phyloP scores from a whole-genome alignment of 2,113 vertebrate genomes.

The Nothoprocta pentlandii region DNA sequence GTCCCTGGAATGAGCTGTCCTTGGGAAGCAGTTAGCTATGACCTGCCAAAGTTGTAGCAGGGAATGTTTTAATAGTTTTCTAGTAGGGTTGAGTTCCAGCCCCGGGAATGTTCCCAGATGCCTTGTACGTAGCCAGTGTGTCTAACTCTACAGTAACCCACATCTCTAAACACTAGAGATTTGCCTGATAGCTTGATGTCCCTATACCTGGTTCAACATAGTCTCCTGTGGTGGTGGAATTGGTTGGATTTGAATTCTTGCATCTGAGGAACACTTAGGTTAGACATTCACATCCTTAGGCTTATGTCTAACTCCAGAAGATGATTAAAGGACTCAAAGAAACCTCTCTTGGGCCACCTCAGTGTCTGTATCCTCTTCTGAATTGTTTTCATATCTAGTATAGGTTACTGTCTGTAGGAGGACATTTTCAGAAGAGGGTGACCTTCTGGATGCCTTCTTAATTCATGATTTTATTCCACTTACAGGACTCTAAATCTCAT shows the following conservation, averaged over 20 bases:
- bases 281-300: neutral
- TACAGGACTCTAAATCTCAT: neutral
- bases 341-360: neutral
- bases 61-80: constrained; percentile 36
- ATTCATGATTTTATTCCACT: neutral
- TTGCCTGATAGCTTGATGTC: neutral
- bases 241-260: neutral
- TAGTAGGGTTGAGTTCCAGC: neutral
- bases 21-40: constrained; percentile 23
- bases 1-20: constrained; percentile 24
- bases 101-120: constrained; percentile 39
- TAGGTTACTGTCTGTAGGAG: neutral
- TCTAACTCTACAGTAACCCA: neutral
- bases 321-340: neutral
- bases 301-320: neutral
- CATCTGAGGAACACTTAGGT: neutral
- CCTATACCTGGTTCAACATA: neutral
- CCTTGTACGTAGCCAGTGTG: neutral
- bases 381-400: neutral
- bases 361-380: neutral
- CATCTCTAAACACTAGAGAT: neutral
- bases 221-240: neutral
- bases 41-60: constrained; percentile 39
- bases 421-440: neutral
- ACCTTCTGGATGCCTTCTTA: neutral